phyloP scores from a whole-genome alignment of 2,113 vertebrate species.

The Grammomys surdaster region DNA sequence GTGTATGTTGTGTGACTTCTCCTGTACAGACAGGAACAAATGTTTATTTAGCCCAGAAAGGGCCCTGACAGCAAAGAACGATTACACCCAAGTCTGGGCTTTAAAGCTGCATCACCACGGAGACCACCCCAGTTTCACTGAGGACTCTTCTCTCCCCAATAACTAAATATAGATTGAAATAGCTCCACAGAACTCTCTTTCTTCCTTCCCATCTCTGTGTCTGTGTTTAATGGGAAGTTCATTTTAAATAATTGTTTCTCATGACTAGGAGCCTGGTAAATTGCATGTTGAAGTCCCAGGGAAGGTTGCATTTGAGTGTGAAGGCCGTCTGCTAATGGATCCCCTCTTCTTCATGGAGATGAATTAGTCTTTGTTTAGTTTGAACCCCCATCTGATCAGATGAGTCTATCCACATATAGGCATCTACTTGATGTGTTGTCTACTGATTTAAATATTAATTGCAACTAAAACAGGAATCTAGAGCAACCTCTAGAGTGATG shows the following conservation, averaged over 20 bases:
- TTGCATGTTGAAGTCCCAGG: not conserved
- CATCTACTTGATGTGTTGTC: not conserved
- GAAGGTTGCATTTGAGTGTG: not conserved
- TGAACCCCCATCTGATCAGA: not conserved
- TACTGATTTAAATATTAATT: not conserved
- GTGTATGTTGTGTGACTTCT: not conserved
- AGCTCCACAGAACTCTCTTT: not conserved
- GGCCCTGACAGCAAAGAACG: not conserved
- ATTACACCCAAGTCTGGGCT: not conserved
- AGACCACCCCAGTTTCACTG: not conserved
- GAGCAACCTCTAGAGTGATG: not conserved
- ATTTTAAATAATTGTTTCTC: not conserved
- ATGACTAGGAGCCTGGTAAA: not conserved
- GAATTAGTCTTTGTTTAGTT: not conserved
- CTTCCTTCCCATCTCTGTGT: not conserved
- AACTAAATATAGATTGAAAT: not conserved
- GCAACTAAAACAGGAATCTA: not conserved
- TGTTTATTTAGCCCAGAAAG: not conserved
- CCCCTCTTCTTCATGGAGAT: not conserved
- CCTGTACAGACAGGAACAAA: not conserved
- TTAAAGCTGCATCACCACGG: not conserved
- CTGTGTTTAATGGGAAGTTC: not conserved
- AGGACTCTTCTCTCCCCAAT: not conserved
- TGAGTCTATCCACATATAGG: not conserved
- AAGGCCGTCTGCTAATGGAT: not conserved